Percentiles rank a stretch among this genome's conserved stretches.
These are phyloP conservation scores for Drosophila punjabiensis DNA, from an alignment of 1,140 invertebrate species.

Conservation along the genomic window DNA sequence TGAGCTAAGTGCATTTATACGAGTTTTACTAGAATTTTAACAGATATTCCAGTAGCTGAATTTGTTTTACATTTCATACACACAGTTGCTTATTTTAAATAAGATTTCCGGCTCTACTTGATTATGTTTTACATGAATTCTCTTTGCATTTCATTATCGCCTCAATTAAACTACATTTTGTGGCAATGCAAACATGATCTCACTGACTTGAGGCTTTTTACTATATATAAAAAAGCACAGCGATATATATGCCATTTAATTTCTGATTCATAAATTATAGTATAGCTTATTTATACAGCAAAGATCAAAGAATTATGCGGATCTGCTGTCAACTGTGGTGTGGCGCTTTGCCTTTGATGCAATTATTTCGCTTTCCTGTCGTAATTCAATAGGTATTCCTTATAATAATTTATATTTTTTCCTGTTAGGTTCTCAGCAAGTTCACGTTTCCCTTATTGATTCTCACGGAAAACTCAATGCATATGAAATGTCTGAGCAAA, in stretches of 20 bases:
- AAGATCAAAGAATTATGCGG: conserved; percentile 34
- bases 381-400: conserved; percentile 34
- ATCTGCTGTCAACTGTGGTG: conserved; percentile 7
- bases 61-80: too few species aligned
- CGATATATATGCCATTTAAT: not conserved
- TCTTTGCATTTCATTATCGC: conserved; percentile 20
- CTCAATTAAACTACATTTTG: conserved; percentile 17
- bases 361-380: conserved; percentile 41
- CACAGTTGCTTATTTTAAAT: not conserved
- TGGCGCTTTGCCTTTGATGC: conserved; percentile 39
- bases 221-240: not conserved
- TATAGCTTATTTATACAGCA: conserved; percentile 21
- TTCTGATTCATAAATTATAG: not conserved
- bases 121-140: conserved; percentile 4
- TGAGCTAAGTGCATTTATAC: not conserved
- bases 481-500: conserved; percentile 18
- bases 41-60: not conserved
- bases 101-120: not conserved
- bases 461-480: conserved; percentile 4
- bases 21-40: not conserved
- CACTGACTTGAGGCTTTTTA: conserved; percentile 23
- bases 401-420: not conserved
- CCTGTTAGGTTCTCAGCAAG: not conserved
- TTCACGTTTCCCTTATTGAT: conserved; percentile 5
- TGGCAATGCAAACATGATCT: conserved; percentile 35